Base-by-base conservation (phyloP, 2,888 invertebrate species). In the Atethmia centrago region DNA sequence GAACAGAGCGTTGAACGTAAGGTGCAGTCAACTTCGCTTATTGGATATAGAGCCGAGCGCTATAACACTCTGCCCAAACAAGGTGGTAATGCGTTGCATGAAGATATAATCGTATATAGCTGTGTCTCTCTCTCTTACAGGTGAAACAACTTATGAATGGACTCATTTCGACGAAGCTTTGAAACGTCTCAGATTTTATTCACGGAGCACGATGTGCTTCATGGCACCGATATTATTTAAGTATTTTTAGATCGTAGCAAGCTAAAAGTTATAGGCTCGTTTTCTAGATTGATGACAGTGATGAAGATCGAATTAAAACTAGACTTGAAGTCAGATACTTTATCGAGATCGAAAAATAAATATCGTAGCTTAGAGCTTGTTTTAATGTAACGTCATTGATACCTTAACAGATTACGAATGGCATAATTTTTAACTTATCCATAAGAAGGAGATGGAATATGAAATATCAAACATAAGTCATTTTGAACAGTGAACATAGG, bases 1-100 rank as follows among this genome's bases (percentile, higher is more conserved):
- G 42, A 65, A 68, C 56, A 65, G 61, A 74, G 58, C 71, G 53
- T 65, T 79, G 74, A 70, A 64, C 68, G 68, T 58, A 25, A 78
- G 82, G 65, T 82, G 71, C 78, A 82, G 65, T 78, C 56, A 66
- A 71, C 71, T 77, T 65, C 36, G 56, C 36, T 74, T 68, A 78
- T 81, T 74, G 63, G 67, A 72, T 75, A 63, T 59, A 56, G 47
- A 45, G 25, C n/a, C 42, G 65, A 63, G 47, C 49, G 45, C 14
- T 28, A 31, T 21, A 49, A 45, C 49, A 55, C 28, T 28, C 14
- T 65, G 25, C 59, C 68, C 21, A 64, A 80, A 80, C 68, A 69
- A 31, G 28, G 36, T 64, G 68, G 9, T 51, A 47, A 75, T 51
- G 51, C 79, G 19, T 31, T 42, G 55, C 53, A 59, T 51, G 61